Conservation (phyloP, 2,797 vertebrate species). For the Danionella dracula region DNA sequence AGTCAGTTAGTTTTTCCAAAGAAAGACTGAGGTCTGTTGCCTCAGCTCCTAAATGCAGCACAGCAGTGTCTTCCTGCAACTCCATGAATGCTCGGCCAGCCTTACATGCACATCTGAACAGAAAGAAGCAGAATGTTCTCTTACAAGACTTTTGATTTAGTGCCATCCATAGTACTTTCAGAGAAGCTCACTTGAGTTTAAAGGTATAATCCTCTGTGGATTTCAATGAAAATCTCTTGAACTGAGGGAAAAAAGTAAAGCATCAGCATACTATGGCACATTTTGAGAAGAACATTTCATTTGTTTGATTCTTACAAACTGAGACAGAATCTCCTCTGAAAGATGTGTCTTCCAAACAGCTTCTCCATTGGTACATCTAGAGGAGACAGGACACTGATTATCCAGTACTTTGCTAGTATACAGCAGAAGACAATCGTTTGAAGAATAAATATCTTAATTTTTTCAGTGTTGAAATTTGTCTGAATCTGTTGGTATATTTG, state of each 20-base stretch:
- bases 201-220: conserved; percentile 58
- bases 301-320: conserved; percentile 51
- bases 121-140: background rate
- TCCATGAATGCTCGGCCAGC: conserved; percentile 47
- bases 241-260: conserved; percentile 44
- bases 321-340: conserved; percentile 47
- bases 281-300: too few species aligned
- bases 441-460: too few species aligned
- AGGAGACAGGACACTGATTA: background rate
- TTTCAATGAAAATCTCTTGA: conserved; percentile 49
- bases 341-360: conserved; percentile 61
- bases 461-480: too few species aligned
- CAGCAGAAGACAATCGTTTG: background rate
- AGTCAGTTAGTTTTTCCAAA: conserved; percentile 51
- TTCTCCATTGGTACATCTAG: conserved; percentile 63
- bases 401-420: background rate
- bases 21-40: conserved; percentile 38
- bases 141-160: background rate
- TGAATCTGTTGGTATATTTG: too few species aligned
- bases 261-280: too few species aligned
- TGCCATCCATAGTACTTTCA: background rate
- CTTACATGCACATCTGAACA: conserved; percentile 52
- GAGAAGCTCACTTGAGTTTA: conserved; percentile 58
- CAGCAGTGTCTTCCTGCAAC: conserved; percentile 40
- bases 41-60: conserved; percentile 47